These are phyloP conservation scores for Microcebus ravelobensis DNA, from an alignment of 2,113 vertebrate species.

Conservation along the genomic window DNA sequence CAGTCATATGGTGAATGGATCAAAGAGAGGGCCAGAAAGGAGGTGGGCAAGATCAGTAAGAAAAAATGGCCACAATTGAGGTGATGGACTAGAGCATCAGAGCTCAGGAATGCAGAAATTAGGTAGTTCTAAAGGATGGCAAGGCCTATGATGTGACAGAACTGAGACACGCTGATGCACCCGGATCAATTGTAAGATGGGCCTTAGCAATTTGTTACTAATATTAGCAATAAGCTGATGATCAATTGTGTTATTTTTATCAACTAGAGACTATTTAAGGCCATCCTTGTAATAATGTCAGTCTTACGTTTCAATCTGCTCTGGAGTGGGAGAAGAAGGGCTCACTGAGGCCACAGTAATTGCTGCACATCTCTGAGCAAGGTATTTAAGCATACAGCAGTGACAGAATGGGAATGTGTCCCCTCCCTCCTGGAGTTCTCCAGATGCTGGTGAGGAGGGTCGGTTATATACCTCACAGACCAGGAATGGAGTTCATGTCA, in stretches of 20 bases:
- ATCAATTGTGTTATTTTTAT: constrained; percentile 48
- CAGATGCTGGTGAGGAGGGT: accelerated
- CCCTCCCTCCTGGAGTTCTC: background rate
- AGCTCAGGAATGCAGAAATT: background rate
- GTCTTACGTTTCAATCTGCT: constrained; percentile 37
- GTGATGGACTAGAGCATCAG: background rate
- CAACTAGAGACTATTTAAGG: background rate
- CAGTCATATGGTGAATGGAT: background rate
- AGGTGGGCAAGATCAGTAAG: background rate
- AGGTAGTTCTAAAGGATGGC: background rate
- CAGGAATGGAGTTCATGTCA: background rate
- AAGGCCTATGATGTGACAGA: background rate
- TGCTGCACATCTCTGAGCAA: background rate
- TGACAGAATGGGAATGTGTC: background rate
- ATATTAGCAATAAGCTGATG: background rate
- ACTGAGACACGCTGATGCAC: background rate
- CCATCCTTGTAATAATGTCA: background rate
- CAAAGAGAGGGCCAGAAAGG: background rate
- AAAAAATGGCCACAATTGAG: background rate
- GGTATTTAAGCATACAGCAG: background rate
- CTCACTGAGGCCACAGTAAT: background rate
- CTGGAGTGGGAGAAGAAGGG: background rate
- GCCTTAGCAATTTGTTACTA: background rate
- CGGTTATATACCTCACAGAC: background rate
- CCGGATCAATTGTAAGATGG: constrained; percentile 10